Base-by-base conservation (phyloP, 2,888 invertebrate genomes). In the Agonopterix alstromeriana region DNA sequence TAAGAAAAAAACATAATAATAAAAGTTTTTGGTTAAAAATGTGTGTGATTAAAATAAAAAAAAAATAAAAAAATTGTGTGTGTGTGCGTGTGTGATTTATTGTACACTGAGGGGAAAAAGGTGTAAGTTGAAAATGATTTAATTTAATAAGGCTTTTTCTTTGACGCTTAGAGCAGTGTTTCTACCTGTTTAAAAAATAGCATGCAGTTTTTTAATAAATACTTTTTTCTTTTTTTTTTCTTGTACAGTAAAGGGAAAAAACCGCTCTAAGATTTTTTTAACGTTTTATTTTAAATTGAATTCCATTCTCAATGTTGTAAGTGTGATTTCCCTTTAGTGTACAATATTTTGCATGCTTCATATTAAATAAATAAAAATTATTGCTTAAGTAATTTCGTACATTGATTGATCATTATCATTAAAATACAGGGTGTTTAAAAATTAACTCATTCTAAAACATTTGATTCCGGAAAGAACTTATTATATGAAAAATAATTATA, bases 231-330 rank as follows among this genome's bases (percentile, higher is more conserved):
- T 56, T 54, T 61, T 64, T 60, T 44, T 42, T 49, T 49, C 65
- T 74, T 85, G 87, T 88, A 83, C 87, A 86, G 67, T 86, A 88
- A 88, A 88, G 87, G 87, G 87, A 88, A 81, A 62, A 68, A 79
- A 78, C 84, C 86, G 87, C 86, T 87, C 86, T 86, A 86, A 86
- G 82, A 71, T 51, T 53, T 53, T 53, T 49, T 43, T 50, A 53
- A 55, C 54, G 49, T 49, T 56, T 53, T 38, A 50, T 50, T 53
- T 8, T 47, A 48, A 49, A 49, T 52, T 51, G 47, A 54, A 52
- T 49, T 49, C 47, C 45, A 48, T 45, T 40, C 47, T 53, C 45
- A 47, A 51, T 53, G 51, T 56, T 58, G 50, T 53, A 53, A 44
- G 45, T 48, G 64, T 62, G 55, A 64, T 77, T 82, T 89, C 89